phyloP scores from a whole-genome alignment of 2,888 invertebrate genomes.

The Meloe dianella region DNA sequence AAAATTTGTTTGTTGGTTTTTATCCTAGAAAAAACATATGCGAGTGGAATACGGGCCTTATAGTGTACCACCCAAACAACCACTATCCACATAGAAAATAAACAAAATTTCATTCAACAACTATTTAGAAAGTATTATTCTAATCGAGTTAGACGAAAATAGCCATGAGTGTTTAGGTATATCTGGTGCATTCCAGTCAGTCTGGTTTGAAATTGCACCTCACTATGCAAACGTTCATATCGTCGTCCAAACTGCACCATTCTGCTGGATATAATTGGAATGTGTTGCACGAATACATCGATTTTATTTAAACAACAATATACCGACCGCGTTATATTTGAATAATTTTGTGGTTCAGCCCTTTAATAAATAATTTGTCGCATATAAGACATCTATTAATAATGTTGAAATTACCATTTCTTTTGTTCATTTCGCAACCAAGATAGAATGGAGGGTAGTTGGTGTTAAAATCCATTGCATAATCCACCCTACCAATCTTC shows the following conservation, averaged over 20 bases:
- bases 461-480: slow-evolving; percentile 32
- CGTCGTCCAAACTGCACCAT: slow-evolving; percentile 50
- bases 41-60: no score
- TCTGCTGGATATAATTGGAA: slow-evolving; percentile 53
- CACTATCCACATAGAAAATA: slow-evolving; percentile 11
- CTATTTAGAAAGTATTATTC: background rate
- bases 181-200: background rate
- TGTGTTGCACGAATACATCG: slow-evolving; percentile 46
- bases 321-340: background rate
- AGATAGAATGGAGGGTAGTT: background rate
- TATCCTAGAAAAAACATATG: no score
- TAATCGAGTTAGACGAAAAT: slow-evolving; percentile 13
- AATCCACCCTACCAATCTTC: slow-evolving; percentile 49
- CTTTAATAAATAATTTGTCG: background rate
- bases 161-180: background rate
- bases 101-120: background rate
- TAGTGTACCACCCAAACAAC: slow-evolving; percentile 32
- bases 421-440: slow-evolving; percentile 11
- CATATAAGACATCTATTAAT: slow-evolving; percentile 1
- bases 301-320: background rate
- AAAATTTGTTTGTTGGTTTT: no score
- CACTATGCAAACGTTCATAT: slow-evolving; percentile 52
- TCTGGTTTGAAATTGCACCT: slow-evolving; percentile 48
- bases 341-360: no score
- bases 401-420: slow-evolving; percentile 1